phyloP scores from a whole-genome alignment of 2,888 invertebrate species.

The Chironomus riparius region DNA sequence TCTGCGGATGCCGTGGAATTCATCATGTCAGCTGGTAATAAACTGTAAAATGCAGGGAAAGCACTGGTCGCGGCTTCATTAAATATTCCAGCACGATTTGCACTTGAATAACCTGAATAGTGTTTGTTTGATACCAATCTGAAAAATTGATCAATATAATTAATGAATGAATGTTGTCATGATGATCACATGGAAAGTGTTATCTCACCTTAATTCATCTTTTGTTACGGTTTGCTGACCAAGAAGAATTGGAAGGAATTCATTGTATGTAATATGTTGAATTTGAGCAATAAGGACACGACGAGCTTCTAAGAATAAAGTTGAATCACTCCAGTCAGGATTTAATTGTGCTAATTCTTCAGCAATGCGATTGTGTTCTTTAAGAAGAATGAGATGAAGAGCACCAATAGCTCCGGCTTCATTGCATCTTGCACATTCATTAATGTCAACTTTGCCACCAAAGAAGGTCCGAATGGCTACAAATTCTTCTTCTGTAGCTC shows the following conservation, averaged over 20 bases:
- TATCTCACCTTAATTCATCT: conserved; percentile 48
- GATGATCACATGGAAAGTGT: too few relatives aligned
- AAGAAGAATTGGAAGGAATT: conserved; percentile 68
- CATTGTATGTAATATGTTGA: conserved; percentile 76
- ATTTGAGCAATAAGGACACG: conserved; percentile 67
- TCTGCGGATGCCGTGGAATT: conserved; percentile 52
- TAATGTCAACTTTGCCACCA: conserved; percentile 59
- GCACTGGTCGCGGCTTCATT: conserved; percentile 69
- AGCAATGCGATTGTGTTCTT: conserved; percentile 74
- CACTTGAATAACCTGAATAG: conserved; percentile 72
- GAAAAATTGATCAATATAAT: conserved; percentile 1
- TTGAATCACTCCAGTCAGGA: conserved; percentile 70
- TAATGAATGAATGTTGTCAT: too few relatives aligned
- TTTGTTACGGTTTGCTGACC: conserved; percentile 46
- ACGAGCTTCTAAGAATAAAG: conserved; percentile 64
- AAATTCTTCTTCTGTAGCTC: conserved; percentile 61
- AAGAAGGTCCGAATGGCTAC: conserved; percentile 60
- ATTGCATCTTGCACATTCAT: conserved; percentile 55
- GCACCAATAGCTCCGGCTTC: conserved; percentile 58
- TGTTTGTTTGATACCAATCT: conserved; percentile 63
- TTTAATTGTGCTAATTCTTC: conserved; percentile 59
- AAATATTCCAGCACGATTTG: conserved; percentile 65
- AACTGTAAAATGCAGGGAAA: conserved; percentile 62
- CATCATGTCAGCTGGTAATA: conserved; percentile 59
- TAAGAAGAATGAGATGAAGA: conserved; percentile 59